Base-by-base conservation (phyloP, 2,113 vertebrate species). In the Sminthopsis crassicaudata region DNA sequence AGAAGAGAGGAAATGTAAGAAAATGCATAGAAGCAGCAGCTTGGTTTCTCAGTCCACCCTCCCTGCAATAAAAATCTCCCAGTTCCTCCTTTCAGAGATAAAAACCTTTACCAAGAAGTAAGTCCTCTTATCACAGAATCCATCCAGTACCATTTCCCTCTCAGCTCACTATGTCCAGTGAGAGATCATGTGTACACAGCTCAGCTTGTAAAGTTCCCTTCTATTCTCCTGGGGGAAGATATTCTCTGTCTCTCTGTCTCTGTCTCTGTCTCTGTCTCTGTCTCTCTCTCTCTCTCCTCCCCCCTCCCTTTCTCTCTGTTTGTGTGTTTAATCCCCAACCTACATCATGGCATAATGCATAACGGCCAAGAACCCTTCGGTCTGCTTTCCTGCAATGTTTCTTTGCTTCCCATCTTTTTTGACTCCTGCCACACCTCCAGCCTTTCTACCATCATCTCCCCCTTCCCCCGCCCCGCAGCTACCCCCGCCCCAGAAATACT, bases 381-480 rank as follows among this genome's bases (percentile, higher is more conserved):
- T 94, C 95, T 97, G 48, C 93, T 91, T 89, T 30, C 91, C 92
- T 90, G 27, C 27, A 3, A 22, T 93, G 19, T 95, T 54, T 57
- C 76, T 92, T 91, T 90, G 89, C 23, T 2, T 51, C 50, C 92
- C 8, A n/a, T 46, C 26, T 92, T 91, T 22, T 46, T 12, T 42
- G 91, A 84, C 90, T 92, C 51, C 51, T 84, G 95, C 97, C 97
- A 97, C 97, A 98, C 97, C 97, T 97, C 97, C 89, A 51, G 89
- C 26, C 46, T 90, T 46, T 4, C 46, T 90, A 42, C n/a, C 67
- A 84, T 8, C 67, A 42, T 84, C 19, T 84, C 12, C 2, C 2
- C 11, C 30, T 96, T 94, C 96, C 67, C n/a, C 89, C 92, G 92
- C 96, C 30, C 94, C 19, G 42, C 7, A 8, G n/a, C n/a, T 84